These are phyloP conservation scores for Nilaparvata lugens DNA, from an alignment of 1,140 invertebrate genomes.

Conservation along the genomic window DNA sequence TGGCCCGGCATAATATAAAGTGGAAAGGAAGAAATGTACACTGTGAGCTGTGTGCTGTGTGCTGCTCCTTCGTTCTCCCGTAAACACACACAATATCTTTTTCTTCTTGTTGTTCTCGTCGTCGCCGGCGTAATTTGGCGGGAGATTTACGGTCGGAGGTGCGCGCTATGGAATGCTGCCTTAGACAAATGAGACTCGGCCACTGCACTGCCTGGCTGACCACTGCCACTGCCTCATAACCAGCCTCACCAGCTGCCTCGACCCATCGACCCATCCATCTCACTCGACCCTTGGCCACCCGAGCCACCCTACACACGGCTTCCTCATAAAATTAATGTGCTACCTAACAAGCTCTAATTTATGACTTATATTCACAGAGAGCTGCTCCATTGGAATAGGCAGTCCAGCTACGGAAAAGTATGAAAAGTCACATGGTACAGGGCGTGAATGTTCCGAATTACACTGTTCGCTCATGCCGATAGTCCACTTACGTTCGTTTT, in stretches of 20 bases:
- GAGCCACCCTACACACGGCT: too few relatives aligned
- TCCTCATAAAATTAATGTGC: too few relatives aligned
- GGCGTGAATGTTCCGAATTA: too few relatives aligned
- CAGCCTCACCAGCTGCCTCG: too few relatives aligned
- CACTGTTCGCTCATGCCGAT: too few relatives aligned
- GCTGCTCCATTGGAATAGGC: too few relatives aligned
- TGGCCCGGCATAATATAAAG: conserved; percentile 5
- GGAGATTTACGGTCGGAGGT: neutral
- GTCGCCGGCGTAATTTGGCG: neutral
- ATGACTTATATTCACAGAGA: too few relatives aligned
- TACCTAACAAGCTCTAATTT: too few relatives aligned
- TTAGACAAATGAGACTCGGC: conserved; percentile 1
- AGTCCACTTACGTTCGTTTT: too few relatives aligned
- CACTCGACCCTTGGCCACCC: neutral
- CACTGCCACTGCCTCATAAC: neutral
- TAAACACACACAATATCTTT: conserved; percentile 6
- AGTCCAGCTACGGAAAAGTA: too few relatives aligned
- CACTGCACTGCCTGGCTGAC: neutral
- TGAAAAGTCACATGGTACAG: too few relatives aligned
- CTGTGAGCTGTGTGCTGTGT: neutral
- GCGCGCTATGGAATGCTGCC: neutral
- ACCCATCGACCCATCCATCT: neutral
- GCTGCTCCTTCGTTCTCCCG: neutral
- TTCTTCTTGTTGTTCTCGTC: neutral
- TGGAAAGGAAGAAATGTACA: conserved; percentile 11